phyloP scores from a whole-genome alignment of 30 jellyfish, hydroid and myxozoan species.

The Cassiopea xamachana region DNA sequence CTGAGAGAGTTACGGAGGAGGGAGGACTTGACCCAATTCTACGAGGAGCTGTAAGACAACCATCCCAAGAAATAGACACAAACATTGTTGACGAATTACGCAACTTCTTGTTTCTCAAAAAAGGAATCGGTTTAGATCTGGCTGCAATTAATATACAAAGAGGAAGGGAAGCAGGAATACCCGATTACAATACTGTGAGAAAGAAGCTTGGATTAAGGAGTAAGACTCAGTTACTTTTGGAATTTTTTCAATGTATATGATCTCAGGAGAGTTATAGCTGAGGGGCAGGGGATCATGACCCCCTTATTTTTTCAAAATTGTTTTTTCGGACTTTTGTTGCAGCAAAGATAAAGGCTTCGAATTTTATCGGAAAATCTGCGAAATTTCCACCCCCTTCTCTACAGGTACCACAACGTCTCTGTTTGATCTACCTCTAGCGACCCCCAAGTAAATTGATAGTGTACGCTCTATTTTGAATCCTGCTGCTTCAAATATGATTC shows the following conservation, averaged over 20 bases:
- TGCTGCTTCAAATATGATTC: not conserved
- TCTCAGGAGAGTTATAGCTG: not conserved
- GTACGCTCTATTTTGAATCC: not conserved
- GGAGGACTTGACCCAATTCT: conserved; percentile 70
- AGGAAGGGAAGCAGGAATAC: conserved; percentile 67
- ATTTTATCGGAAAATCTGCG: no score
- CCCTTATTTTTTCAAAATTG: not conserved
- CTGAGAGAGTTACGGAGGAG: conserved; percentile 54
- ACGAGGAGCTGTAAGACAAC: conserved; percentile 45
- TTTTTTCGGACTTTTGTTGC: no score
- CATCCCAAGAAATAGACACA: conserved; percentile 53
- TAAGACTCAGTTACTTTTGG: not conserved
- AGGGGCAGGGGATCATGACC: not conserved
- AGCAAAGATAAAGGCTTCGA: no score
- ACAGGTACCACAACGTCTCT: no score
- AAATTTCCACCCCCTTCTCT: no score
- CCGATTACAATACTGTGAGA: conserved; percentile 65
- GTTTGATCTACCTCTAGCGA: no score
- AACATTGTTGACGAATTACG: conserved; percentile 67
- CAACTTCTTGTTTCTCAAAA: conserved; percentile 45
- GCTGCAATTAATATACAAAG: conserved; percentile 71
- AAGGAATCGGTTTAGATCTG: conserved; percentile 48
- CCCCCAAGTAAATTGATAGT: not conserved
- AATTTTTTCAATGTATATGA: no score
- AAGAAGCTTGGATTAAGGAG: conserved; percentile 58